Conservation (phyloP, 2,888 invertebrate genomes). For the Aplocera efformata region DNA sequence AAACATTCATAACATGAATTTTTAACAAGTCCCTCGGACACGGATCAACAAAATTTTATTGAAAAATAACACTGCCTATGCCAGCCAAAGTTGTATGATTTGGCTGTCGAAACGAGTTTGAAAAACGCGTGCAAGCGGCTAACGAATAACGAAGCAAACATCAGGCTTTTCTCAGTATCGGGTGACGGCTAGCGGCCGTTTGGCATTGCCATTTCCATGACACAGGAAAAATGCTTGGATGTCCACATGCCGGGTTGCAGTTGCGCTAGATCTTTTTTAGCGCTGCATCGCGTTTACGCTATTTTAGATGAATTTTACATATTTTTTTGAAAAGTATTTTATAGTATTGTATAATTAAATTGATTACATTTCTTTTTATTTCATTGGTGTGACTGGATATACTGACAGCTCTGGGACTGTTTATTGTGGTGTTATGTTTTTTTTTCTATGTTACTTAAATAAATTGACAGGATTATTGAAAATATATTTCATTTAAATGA, state of each 20-base stretch:
- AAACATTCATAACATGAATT: conserved; percentile 1
- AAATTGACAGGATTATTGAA: too few relatives aligned
- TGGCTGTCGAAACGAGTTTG: conserved; percentile 26
- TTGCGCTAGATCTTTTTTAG: too few relatives aligned
- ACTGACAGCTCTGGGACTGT: too few relatives aligned
- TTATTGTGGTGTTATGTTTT: too few relatives aligned
- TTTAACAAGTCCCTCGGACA: conserved; percentile 12
- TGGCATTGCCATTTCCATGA: not conserved
- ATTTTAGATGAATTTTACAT: too few relatives aligned
- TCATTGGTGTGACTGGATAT: too few relatives aligned
- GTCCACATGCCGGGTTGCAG: not conserved
- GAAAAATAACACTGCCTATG: conserved; percentile 3
- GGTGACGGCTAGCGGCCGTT: conserved; percentile 28
- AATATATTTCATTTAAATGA: too few relatives aligned
- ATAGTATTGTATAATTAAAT: too few relatives aligned
- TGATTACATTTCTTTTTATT: too few relatives aligned
- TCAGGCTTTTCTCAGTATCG: conserved; percentile 46
- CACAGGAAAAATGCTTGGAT: conserved; percentile 1
- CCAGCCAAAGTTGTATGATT: conserved; percentile 16
- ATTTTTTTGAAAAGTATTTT: too few relatives aligned
- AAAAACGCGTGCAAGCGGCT: conserved; percentile 39
- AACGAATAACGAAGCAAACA: conserved; percentile 65
- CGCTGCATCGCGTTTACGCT: too few relatives aligned
- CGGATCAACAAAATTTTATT: conserved; percentile 1
- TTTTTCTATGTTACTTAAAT: too few relatives aligned